These are phyloP conservation scores for Prunella strophiata DNA, from an alignment of 2,797 vertebrate genomes.

Conservation along the genomic window DNA sequence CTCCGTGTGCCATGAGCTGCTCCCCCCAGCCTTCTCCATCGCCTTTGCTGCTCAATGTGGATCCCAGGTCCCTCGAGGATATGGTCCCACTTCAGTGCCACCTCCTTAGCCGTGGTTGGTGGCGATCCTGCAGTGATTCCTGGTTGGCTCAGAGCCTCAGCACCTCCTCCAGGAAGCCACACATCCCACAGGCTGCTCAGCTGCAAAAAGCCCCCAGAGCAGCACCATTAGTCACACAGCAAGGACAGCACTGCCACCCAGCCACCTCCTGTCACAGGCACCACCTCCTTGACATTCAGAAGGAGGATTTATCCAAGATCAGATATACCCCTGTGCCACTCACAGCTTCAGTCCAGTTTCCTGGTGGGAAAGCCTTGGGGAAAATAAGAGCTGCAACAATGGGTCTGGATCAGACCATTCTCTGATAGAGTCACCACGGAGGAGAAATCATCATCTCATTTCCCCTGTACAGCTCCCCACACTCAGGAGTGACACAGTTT, in stretches of 20 bases:
- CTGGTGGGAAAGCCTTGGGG: neutral
- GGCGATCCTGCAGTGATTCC: neutral
- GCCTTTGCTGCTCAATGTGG: rapidly evolving
- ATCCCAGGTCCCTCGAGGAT: neutral
- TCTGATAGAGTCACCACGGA: neutral
- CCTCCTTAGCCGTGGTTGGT: neutral
- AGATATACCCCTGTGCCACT: neutral
- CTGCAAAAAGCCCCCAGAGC: neutral
- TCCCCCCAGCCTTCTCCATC: rapidly evolving
- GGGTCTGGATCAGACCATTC: neutral
- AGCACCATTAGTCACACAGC: neutral
- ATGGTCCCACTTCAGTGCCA: neutral
- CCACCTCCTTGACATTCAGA: neutral
- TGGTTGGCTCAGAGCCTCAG: neutral
- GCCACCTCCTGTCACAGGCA: neutral
- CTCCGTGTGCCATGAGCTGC: rapidly evolving
- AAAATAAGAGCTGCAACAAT: neutral
- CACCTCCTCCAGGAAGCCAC: neutral
- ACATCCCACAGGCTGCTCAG: neutral
- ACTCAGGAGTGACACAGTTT: neutral
- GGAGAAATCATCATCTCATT: neutral
- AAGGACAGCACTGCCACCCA: neutral
- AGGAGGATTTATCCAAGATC: neutral
- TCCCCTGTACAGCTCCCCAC: neutral
- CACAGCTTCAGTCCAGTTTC: neutral